Evolutionary conservation across 2,113 vertebrate species (phyloP), one percentile per base, ranked within the genome.

Genomic region (Oryzias curvinotus): DNA sequence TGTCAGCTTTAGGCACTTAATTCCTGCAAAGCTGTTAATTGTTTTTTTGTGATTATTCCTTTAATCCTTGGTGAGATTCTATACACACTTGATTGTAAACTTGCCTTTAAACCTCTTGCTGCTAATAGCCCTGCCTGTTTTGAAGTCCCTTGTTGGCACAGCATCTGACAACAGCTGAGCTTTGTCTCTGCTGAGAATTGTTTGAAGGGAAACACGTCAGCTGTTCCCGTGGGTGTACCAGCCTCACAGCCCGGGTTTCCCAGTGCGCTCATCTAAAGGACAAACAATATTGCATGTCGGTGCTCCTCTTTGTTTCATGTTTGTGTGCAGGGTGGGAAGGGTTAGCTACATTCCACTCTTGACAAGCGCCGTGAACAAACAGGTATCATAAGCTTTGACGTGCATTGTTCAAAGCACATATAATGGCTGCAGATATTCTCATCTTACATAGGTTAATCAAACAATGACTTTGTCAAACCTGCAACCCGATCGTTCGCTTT

Each of bases 191-290:
- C 21, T 23, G 75, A 57, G 47, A 57, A 66, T 80, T 84, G 80
- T 86, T 79, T 84, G 50, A 77, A 82, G 70, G 77, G 74, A 80
- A 88, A 83, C 82, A 69, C 21, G 64, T 81, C 68, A 71, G 79
- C 82, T 60, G 80, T 81, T 77, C 73, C 84, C 74, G 61, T 70
- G 78, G 76, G 75, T 42, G 42, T 25, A 60, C 46, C 21, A 30
- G n/a, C 45, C 46, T 61, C 58, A 6, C 61, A 3, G 42, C 61
- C 21, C 48, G 44, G 19, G 45, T 50, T 61, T 68, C 45, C 47
- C 63, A 28, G 55, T 10, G 13, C 17, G 44, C 18, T 42, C 36
- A 17, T 50, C 2, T 54, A 57, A 19, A 47, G 49, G 45, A 59
- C 72, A 52, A 56, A 44, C 50, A 52, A 12, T 42, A 47, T 26